phyloP scores from a whole-genome alignment of 2,888 invertebrate species.

The Chouioia cunea region DNA sequence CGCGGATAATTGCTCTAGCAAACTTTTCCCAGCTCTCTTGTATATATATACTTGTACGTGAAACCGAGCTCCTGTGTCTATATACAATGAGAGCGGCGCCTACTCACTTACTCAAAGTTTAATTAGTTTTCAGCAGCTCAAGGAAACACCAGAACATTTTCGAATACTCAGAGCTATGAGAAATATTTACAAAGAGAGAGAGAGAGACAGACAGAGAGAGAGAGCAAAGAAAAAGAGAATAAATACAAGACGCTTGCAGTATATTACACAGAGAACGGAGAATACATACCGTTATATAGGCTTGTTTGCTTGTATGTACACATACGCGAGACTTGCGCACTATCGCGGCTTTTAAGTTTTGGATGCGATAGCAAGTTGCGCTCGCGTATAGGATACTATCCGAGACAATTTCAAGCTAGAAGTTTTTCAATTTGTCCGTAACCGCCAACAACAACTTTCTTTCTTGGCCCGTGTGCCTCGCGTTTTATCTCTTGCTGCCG shows the following conservation, averaged over 20 bases:
- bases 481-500: slow-evolving; percentile 1
- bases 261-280: not conserved
- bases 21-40: slow-evolving; percentile 24
- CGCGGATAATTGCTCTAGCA: slow-evolving; percentile 28
- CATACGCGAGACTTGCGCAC: not conserved
- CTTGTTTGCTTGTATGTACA: not conserved
- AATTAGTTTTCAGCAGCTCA: slow-evolving; percentile 67
- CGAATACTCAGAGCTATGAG: slow-evolving; percentile 10
- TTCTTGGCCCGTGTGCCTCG: slow-evolving; percentile 27
- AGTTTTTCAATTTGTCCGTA: slow-evolving; percentile 67
- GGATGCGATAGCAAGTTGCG: slow-evolving; percentile 50
- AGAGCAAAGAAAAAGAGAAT: slow-evolving; percentile 23
- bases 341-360: slow-evolving; percentile 55
- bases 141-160: slow-evolving; percentile 32
- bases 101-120: slow-evolving; percentile 60
- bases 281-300: too few species aligned
- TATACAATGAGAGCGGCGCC: not conserved
- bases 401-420: slow-evolving; percentile 64
- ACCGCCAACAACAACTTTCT: slow-evolving; percentile 36
- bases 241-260: slow-evolving; percentile 2
- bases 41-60: slow-evolving; percentile 19
- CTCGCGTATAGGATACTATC: slow-evolving; percentile 30
- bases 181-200: slow-evolving; percentile 26
- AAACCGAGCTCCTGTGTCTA: slow-evolving; percentile 2
- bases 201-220: slow-evolving; percentile 44